These are phyloP conservation scores for Theristicus caerulescens DNA, from an alignment of 2,113 vertebrate species.

Conservation along the genomic window DNA sequence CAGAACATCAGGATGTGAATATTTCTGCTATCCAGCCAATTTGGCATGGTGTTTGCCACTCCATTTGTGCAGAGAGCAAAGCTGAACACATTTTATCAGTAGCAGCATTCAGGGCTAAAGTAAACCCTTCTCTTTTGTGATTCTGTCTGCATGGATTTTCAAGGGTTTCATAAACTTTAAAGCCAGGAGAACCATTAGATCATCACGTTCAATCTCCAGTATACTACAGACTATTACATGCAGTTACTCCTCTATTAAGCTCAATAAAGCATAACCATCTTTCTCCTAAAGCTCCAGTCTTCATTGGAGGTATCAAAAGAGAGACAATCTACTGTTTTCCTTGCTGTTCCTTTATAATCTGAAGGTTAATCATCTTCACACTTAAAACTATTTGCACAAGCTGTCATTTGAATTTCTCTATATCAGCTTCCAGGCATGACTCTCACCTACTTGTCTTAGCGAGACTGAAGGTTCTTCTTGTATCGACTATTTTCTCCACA, in stretches of 20 bases:
- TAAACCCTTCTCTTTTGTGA: not conserved
- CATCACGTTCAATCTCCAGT: not conserved
- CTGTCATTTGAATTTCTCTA: not conserved
- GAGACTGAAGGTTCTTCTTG: not conserved
- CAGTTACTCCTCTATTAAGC: conserved; percentile 16
- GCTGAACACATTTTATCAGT: not conserved
- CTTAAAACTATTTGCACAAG: not conserved
- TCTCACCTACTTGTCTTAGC: rapidly evolving
- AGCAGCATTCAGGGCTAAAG: not conserved
- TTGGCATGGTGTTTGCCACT: not conserved
- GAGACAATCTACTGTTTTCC: not conserved
- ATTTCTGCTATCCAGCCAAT: not conserved
- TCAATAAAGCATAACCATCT: conserved; percentile 1
- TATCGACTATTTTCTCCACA: not conserved
- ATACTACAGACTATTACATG: conserved; percentile 11
- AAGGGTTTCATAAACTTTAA: conserved; percentile 20
- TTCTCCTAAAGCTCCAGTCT: not conserved
- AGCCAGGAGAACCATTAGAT: conserved; percentile 18
- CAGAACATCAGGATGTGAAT: not conserved
- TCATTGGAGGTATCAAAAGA: not conserved
- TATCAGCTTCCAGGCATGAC: not conserved
- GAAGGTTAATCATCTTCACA: not conserved
- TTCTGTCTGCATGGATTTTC: not conserved
- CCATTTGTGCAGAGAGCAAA: not conserved
- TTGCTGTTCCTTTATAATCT: not conserved